Conservation (phyloP, 1,140 invertebrate genomes). For the Fopius arisanus region DNA sequence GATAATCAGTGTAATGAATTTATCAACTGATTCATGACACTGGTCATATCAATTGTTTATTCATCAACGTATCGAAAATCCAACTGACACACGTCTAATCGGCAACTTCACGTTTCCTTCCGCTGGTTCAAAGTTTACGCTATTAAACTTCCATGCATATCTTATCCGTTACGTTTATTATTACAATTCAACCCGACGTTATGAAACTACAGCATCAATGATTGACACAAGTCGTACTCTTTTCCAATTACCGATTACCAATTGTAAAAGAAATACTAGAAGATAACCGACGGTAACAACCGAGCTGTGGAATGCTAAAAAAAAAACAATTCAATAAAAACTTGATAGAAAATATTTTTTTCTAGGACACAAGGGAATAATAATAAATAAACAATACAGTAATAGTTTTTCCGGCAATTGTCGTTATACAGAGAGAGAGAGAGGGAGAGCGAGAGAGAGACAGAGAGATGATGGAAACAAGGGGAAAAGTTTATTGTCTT, state of each 20-base stretch:
- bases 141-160: not conserved
- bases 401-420: conserved; percentile 54
- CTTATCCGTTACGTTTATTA: not conserved
- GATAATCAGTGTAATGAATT: not conserved
- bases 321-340: too few species aligned
- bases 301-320: too few species aligned
- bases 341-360: too few species aligned
- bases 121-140: not conserved
- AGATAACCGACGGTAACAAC: too few species aligned
- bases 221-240: too few species aligned
- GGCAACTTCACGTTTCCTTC: not conserved
- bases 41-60: not conserved
- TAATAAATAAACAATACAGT: too few species aligned
- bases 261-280: too few species aligned
- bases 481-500: not conserved
- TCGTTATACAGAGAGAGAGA: too few species aligned
- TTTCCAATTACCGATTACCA: too few species aligned
- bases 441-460: conserved; percentile 14
- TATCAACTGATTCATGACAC: not conserved
- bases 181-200: too few species aligned
- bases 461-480: not conserved
- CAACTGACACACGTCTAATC: not conserved
- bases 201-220: too few species aligned
- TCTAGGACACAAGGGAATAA: too few species aligned
- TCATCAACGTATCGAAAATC: not conserved